phyloP scores from a whole-genome alignment of 2,113 vertebrate species.

The Rhombomys opimus region DNA sequence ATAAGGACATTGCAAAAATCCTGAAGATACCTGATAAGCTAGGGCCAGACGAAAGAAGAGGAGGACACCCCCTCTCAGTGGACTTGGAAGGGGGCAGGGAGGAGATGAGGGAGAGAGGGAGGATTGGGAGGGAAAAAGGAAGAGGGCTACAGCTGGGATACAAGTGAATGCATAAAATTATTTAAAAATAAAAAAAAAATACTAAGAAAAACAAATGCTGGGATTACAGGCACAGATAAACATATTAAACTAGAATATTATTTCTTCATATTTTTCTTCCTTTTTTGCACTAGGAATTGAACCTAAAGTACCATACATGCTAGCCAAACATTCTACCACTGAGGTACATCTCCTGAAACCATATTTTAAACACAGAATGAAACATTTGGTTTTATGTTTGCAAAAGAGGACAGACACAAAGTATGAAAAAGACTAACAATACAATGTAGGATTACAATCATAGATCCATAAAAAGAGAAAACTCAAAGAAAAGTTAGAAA shows the following conservation, averaged over 20 bases:
- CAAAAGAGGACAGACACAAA: neutral
- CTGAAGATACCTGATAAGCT: no score
- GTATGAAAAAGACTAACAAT: neutral
- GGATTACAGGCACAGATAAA: neutral
- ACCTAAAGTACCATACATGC: neutral
- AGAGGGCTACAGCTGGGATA: no score
- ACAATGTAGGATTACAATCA: neutral
- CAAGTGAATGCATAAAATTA: no score
- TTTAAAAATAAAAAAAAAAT: no score
- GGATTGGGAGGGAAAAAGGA: no score
- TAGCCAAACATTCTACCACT: neutral
- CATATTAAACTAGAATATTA: neutral
- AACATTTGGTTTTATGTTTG: neutral
- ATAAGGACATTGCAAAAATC: no score
- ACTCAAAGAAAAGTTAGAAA: conserved; percentile 1
- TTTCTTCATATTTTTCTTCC: neutral
- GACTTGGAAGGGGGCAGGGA: no score
- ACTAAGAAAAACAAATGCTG: neutral
- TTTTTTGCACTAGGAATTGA: neutral
- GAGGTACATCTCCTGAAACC: neutral
- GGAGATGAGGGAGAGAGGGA: no score
- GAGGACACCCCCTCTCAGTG: no score
- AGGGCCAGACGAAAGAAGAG: no score
- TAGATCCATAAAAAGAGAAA: neutral
- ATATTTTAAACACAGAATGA: neutral